phyloP scores from a whole-genome alignment of 1,140 invertebrate species.

The Spodoptera litura region DNA sequence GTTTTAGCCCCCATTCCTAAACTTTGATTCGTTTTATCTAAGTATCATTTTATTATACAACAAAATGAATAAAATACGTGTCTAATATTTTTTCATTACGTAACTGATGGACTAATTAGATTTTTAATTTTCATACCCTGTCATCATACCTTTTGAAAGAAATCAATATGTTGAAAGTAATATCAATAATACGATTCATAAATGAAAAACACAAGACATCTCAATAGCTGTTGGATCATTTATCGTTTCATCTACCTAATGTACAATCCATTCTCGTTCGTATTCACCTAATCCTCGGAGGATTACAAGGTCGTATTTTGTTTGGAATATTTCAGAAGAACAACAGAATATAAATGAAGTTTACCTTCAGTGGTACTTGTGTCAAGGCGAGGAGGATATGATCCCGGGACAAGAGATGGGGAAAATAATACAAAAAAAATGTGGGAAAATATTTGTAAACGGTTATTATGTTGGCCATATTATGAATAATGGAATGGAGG shows the following conservation, averaged over 20 bases:
- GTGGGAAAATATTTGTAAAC: background rate
- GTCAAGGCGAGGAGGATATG: slow-evolving; percentile 7
- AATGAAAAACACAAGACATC: background rate
- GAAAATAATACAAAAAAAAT: background rate
- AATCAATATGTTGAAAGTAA: too few relatives aligned
- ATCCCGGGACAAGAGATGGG: background rate
- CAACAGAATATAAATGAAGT: slow-evolving; percentile 19
- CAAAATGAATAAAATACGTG: too few relatives aligned
- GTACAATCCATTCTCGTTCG: background rate
- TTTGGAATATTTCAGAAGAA: slow-evolving; percentile 22
- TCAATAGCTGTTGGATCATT: background rate
- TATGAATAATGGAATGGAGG: too few relatives aligned
- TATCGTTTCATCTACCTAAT: background rate
- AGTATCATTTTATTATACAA: too few relatives aligned
- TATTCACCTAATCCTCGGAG: background rate
- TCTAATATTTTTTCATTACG: too few relatives aligned
- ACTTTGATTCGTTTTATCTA: too few relatives aligned
- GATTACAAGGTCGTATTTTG: slow-evolving; percentile 22
- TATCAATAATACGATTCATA: too few relatives aligned
- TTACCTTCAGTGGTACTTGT: slow-evolving; percentile 4
- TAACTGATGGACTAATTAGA: too few relatives aligned
- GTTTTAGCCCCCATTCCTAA: too few relatives aligned
- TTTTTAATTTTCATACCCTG: too few relatives aligned
- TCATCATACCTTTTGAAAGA: background rate
- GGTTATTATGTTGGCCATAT: too few relatives aligned